phyloP scores from a whole-genome alignment of 1,140 invertebrate species.

The Gryon sp. region DNA sequence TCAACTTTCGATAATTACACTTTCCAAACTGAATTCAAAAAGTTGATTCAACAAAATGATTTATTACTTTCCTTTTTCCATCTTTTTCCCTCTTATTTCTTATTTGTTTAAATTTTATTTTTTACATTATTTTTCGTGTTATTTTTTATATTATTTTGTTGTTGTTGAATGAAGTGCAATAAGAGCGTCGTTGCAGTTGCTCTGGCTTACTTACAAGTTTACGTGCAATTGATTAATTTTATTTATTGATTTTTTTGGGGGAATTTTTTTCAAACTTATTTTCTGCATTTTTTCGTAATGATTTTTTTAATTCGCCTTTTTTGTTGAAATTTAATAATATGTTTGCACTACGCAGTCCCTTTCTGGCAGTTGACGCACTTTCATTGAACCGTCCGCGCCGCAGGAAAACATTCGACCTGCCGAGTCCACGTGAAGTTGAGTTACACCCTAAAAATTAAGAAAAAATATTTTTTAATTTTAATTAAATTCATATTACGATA shows the following conservation, averaged over 20 bases:
- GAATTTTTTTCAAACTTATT: no score
- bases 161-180: constrained; percentile 29
- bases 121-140: neutral
- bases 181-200: constrained; percentile 55
- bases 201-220: constrained; percentile 64
- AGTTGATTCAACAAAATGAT: no score
- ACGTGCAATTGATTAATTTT: constrained; percentile 56
- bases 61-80: constrained; percentile 8
- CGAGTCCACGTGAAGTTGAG: constrained; percentile 94
- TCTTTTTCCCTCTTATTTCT: neutral
- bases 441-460: constrained; percentile 86
- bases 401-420: constrained; percentile 95
- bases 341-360: constrained; percentile 81
- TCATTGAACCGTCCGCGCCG: constrained; percentile 99
- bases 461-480: neutral
- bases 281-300: no score
- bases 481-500: neutral
- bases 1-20: no score
- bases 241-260: no score
- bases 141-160: neutral
- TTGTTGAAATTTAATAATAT: constrained; percentile 73
- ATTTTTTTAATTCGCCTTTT: no score
- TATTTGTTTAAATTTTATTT: neutral
- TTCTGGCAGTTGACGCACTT: constrained; percentile 93
- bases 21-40: no score